These are phyloP conservation scores for Brachyhypopomus gauderio DNA, from an alignment of 2,113 vertebrate species.

Conservation along the genomic window DNA sequence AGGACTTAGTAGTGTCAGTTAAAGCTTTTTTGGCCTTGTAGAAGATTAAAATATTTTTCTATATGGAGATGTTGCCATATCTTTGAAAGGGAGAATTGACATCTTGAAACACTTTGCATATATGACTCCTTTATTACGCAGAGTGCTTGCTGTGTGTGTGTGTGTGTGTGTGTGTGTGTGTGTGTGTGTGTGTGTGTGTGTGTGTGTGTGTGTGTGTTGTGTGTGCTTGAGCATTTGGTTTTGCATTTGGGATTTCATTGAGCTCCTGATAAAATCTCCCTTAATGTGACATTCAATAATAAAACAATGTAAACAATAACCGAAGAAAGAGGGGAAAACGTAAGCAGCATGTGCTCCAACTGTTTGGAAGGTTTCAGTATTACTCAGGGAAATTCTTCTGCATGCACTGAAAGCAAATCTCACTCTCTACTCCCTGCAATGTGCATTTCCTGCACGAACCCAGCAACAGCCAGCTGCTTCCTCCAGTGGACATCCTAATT, in stretches of 20 bases:
- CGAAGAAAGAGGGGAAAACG: background rate
- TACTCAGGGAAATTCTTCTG: slow-evolving; percentile 12
- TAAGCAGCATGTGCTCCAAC: background rate
- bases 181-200: no score
- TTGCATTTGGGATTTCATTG: no score
- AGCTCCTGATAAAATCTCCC: no score
- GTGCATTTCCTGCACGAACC: slow-evolving; percentile 51
- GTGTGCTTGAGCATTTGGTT: no score
- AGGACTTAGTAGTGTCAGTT: slow-evolving; percentile 31
- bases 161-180: no score
- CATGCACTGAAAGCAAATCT: slow-evolving; percentile 3
- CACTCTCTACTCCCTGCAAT: slow-evolving; percentile 28
- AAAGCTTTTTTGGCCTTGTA: background rate
- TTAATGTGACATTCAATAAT: slow-evolving; percentile 5
- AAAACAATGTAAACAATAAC: background rate
- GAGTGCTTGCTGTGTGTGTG: no score
- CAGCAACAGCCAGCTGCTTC: slow-evolving; percentile 51
- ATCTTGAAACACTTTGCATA: no score
- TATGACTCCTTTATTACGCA: no score
- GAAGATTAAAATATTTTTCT: background rate
- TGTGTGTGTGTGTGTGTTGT: no score
- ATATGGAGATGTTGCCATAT: background rate
- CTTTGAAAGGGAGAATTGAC: no score
- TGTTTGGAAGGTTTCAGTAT: slow-evolving; percentile 26
- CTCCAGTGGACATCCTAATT: slow-evolving; percentile 63